These are phyloP conservation scores for Microhierax caerulescens DNA, from an alignment of 2,797 vertebrate species.

Conservation along the genomic window DNA sequence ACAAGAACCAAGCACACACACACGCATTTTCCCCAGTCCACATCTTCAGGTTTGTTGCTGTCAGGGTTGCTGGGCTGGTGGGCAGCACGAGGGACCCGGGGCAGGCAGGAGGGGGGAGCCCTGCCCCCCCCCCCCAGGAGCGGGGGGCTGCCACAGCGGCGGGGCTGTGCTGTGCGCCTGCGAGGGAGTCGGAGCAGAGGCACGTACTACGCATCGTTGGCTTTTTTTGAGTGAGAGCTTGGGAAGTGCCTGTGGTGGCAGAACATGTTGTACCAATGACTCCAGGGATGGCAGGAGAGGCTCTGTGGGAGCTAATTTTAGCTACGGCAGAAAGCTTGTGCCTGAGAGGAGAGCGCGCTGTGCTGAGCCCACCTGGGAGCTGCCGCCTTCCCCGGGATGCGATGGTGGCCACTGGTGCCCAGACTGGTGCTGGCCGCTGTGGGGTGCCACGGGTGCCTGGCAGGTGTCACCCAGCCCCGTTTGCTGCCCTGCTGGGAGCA, in stretches of 20 bases:
- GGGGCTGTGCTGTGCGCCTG: not conserved
- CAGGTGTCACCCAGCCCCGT: not conserved
- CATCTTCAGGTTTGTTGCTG: not conserved
- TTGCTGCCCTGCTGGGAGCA: not conserved
- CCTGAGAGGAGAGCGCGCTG: not conserved
- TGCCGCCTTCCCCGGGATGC: not conserved
- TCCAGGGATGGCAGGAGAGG: conserved; percentile 20
- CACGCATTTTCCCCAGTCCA: not conserved
- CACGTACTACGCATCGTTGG: not conserved
- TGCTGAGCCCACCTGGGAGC: not conserved
- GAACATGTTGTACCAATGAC: conserved; percentile 34
- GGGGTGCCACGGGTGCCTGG: not conserved
- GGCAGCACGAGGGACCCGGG: accelerated
- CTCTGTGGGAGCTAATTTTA: conserved; percentile 29
- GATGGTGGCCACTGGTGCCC: not conserved
- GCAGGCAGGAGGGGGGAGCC: not conserved
- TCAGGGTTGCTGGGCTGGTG: not conserved
- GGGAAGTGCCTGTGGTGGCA: conserved; percentile 39
- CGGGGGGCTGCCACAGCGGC: not conserved
- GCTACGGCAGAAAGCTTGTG: not conserved
- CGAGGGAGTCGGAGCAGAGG: not conserved
- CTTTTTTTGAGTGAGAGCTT: not conserved
- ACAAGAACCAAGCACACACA: not conserved
- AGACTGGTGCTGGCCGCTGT: not conserved
- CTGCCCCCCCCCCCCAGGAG: accelerated